Conservation (phyloP, 1,140 invertebrate genomes). For the Lordiphosa collinella region DNA sequence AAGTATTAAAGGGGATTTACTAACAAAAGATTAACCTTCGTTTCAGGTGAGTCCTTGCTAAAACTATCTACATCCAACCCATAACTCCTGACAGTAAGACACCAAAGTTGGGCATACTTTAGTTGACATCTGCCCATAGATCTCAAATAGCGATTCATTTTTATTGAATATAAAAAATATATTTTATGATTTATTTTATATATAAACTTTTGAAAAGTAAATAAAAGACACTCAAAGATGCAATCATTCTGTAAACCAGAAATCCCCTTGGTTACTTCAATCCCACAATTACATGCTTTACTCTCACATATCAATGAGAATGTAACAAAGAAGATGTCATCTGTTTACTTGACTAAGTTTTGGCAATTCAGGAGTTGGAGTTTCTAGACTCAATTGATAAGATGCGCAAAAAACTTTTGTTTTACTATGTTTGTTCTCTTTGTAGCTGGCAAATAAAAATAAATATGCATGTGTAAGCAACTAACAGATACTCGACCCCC, state of each 20-base stretch:
- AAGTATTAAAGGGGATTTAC: neutral
- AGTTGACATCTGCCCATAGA: neutral
- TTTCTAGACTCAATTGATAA: constrained; percentile 36
- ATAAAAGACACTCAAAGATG: too few species aligned
- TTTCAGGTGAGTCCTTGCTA: neutral
- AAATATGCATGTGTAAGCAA: neutral
- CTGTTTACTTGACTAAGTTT: too few species aligned
- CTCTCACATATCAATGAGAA: too few species aligned
- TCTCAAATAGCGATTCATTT: neutral
- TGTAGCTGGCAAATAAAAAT: constrained; percentile 3
- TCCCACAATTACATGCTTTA: too few species aligned
- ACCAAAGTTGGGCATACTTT: neutral
- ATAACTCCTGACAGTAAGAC: neutral
- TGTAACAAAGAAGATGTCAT: too few species aligned
- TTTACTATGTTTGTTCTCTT: constrained; percentile 2
- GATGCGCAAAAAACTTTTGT: constrained; percentile 38
- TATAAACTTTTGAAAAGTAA: too few species aligned
- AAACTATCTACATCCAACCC: neutral
- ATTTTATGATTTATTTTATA: too few species aligned
- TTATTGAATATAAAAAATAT: neutral
- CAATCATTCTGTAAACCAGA: too few species aligned
- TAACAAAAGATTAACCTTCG: neutral
- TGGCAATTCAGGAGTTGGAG: too few species aligned
- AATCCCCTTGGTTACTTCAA: too few species aligned
- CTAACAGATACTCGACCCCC: neutral